phyloP scores from a whole-genome alignment of 2,797 vertebrate genomes.

The Forpus xanthops region DNA sequence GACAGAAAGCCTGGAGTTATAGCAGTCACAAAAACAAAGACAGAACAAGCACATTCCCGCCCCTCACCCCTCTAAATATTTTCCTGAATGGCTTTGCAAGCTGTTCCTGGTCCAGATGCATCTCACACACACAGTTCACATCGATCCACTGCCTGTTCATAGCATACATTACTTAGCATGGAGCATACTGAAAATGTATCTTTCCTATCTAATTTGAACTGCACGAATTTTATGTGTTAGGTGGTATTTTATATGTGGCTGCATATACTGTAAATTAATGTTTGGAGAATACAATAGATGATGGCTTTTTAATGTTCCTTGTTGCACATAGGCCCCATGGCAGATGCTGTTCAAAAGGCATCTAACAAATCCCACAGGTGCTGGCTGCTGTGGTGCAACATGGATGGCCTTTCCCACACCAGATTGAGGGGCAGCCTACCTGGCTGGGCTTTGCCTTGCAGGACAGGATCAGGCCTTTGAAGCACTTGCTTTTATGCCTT shows the following conservation, averaged over 20 bases:
- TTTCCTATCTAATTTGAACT: background rate
- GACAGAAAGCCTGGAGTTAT: background rate
- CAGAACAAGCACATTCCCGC: background rate
- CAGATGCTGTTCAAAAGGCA: background rate
- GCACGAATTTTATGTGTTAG: background rate
- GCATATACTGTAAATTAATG: background rate
- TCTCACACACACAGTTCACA: background rate
- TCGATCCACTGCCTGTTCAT: background rate
- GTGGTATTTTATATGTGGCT: background rate
- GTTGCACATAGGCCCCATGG: background rate
- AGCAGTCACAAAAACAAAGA: background rate
- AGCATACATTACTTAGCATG: rapidly evolving
- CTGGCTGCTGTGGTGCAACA: background rate
- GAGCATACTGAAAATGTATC: background rate
- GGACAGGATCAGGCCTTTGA: background rate
- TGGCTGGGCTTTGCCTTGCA: background rate
- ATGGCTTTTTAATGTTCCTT: background rate
- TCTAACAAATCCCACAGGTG: rapidly evolving
- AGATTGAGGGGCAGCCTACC: background rate
- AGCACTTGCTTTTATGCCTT: background rate
- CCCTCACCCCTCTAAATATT: background rate
- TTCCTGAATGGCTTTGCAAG: constrained; percentile 44
- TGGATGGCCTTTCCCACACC: background rate
- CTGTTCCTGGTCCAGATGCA: constrained; percentile 21
- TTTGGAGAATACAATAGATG: background rate